Evolutionary conservation across 2,888 invertebrate species (phyloP), one percentile per base, ranked within the genome.

Genomic region (Oscheius onirici): DNA sequence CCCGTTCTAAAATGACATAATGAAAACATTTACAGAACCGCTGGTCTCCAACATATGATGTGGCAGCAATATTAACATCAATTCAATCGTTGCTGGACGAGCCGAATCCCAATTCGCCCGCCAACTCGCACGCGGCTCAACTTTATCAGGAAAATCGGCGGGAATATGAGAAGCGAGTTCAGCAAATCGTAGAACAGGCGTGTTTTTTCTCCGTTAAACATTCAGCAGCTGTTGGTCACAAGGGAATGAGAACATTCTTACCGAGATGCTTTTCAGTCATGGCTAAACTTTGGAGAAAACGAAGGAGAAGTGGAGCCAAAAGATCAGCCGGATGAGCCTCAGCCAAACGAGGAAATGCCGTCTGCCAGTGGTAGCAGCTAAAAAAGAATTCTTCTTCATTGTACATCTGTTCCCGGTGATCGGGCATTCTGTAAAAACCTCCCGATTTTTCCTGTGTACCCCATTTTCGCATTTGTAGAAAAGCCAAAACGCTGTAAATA

Each of bases 11-110:
- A 65, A 20, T 51, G 20, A 44, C 28, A n/a, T n/a, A n/a, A n/a
- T n/a, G n/a, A n/a, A n/a, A n/a, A n/a, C n/a, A 51, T 17, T 51
- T 99, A 90, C 97, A 97, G 91, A 99, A 97, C 90, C 92, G 97
- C 90, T 99, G 99, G 99, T 96, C 96, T 90, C 99, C 99, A 84
- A 99, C 99, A 84, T 99, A 99, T 90, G 99, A 99, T 91, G 99
- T 99, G 71, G 97, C 97, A 85, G 99, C 99, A 86, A 99, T 99
- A 89, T 91, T 99, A 90, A 99, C 99, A 89, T 97, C 97, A 88
- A 99, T 99, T 92, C 92, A 97, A 95, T 97, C 97, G 88, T 92
- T 99, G 91, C 91, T 99, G 90, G 97, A 97, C 92, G 97, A 99
- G 91, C 97, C 97, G 78, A 99, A 99, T 91, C 97, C 97, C 83